Conservation (phyloP, 2,888 invertebrate species). For the Anoplius nigerrimus region DNA sequence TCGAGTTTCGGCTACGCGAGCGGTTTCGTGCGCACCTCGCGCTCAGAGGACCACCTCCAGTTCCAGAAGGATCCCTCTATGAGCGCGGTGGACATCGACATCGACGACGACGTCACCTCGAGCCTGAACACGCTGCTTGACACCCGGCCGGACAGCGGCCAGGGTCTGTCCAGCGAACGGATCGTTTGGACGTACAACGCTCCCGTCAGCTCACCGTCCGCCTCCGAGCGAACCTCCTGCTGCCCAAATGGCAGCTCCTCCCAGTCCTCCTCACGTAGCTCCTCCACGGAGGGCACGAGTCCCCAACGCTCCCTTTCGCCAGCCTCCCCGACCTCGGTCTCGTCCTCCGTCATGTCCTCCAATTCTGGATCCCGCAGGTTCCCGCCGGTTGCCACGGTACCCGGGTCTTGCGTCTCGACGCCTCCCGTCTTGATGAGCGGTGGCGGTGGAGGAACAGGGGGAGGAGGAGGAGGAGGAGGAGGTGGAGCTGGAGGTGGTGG, state of each 20-base stretch:
- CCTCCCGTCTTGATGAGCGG: background rate
- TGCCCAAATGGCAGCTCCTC: constrained; percentile 78
- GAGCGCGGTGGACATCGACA: constrained; percentile 92
- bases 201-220: constrained; percentile 81
- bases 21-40: constrained; percentile 89
- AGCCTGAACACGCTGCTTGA: constrained; percentile 93
- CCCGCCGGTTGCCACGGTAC: constrained; percentile 67
- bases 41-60: constrained; percentile 94
- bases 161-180: constrained; percentile 79
- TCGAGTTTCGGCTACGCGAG: constrained; percentile 65
- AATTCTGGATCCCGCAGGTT: constrained; percentile 83
- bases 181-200: constrained; percentile 96
- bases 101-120: constrained; percentile 95
- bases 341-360: constrained; percentile 91
- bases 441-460: background rate
- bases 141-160: constrained; percentile 81
- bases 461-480: constrained; percentile 12
- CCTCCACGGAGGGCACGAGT: constrained; percentile 72
- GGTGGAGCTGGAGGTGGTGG: constrained; percentile 43
- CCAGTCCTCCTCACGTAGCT: constrained; percentile 60
- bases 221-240: constrained; percentile 76
- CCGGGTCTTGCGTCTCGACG: no score
- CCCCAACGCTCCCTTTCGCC: constrained; percentile 82
- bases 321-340: constrained; percentile 89
- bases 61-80: constrained; percentile 86